Percentiles rank a stretch among this genome's conserved stretches.
phyloP scores from a whole-genome alignment of 2,888 invertebrate genomes.

The Conomelus anceps region DNA sequence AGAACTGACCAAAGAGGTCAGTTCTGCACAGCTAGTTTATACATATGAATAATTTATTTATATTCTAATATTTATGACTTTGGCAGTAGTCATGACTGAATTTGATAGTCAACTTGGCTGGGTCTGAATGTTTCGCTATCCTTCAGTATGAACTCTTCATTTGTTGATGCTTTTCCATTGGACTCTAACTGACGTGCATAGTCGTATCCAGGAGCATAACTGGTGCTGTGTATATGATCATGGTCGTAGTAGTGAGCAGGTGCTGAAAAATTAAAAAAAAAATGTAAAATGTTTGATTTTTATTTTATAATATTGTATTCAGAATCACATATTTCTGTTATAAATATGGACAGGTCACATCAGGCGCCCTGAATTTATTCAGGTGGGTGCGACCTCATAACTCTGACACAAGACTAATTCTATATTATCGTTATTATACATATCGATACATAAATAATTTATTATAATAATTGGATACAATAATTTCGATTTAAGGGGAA shows the following conservation, averaged over 20 bases:
- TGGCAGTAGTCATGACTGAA: neutral
- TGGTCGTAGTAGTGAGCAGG: slow-evolving; percentile 1
- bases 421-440: no score
- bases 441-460: no score
- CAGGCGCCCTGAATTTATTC: no score
- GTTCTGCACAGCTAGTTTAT: no score
- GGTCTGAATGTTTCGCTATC: neutral
- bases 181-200: slow-evolving; percentile 2
- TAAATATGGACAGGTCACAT: no score
- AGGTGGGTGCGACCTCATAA: no score
- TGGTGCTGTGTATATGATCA: neutral
- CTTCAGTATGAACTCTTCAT: neutral
- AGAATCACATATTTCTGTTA: neutral
- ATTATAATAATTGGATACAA: no score
- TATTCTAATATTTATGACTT: no score
- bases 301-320: neutral
- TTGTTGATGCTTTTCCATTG: neutral
- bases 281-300: neutral
- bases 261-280: neutral
- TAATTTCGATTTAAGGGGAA: no score
- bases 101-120: neutral
- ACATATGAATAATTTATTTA: no score
- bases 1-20: no score
- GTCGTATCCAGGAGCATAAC: slow-evolving; percentile 4
- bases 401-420: no score